Percentiles rank a stretch among this genome's conserved stretches.
These are phyloP conservation scores for Cheilosia vernalis DNA, from an alignment of 2,888 invertebrate genomes.

Conservation along the genomic window DNA sequence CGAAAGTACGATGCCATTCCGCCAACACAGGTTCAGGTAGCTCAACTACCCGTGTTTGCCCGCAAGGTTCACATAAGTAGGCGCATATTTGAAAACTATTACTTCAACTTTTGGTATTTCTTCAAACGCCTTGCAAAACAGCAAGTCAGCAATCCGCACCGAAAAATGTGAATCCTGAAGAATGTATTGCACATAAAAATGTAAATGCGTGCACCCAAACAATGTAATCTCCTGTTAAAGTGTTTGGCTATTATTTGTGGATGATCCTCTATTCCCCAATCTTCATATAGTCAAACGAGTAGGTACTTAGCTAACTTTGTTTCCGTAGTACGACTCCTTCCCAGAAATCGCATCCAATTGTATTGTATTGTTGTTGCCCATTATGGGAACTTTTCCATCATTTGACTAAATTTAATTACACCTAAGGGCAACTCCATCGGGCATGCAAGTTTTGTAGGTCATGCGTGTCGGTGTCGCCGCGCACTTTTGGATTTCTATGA, in stretches of 20 bases:
- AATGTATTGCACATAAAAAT: background rate
- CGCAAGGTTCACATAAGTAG: no score
- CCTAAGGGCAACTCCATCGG: slow-evolving; percentile 33
- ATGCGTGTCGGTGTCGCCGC: slow-evolving; percentile 12
- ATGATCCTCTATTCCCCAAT: background rate
- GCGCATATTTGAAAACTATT: no score
- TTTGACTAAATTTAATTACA: slow-evolving; percentile 53
- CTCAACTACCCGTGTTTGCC: no score
- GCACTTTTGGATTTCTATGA: slow-evolving; percentile 15
- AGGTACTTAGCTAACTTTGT: background rate
- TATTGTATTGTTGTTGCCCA: slow-evolving; percentile 44
- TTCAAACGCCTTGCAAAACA: no score
- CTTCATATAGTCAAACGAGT: background rate
- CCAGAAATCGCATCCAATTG: slow-evolving; percentile 40
- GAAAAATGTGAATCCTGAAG: no score
- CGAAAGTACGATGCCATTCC: no score
- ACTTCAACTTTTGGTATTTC: no score
- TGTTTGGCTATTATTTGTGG: slow-evolving; percentile 10
- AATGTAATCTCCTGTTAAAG: slow-evolving; percentile 19
- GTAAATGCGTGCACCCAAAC: background rate
- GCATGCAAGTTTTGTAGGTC: slow-evolving; percentile 49
- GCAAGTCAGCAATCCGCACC: no score
- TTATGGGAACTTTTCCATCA: slow-evolving; percentile 47
- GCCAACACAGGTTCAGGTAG: no score
- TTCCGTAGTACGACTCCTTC: background rate